Evolutionary conservation across 2,888 invertebrate species (phyloP), one percentile per base, ranked within the genome.

Genomic region (Cinara cedri): DNA sequence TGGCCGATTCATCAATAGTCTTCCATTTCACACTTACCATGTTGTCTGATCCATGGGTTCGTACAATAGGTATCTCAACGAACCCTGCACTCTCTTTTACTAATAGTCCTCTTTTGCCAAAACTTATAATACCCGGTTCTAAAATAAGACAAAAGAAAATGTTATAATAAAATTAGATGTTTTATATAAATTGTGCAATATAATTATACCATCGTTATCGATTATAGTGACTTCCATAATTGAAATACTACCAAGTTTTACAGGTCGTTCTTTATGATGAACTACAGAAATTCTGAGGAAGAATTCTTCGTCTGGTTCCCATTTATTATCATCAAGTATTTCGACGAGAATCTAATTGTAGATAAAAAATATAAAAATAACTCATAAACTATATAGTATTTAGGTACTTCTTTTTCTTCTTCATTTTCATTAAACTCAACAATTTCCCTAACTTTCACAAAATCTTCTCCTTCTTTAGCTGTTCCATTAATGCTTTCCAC

Each of bases 281-380:
- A 86, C 80, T 44, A 86, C 81, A 4, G 86, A 85, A 72, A 90
- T 83, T 83, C 89, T 87, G 26, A 89, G 86, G 84, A 88, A 89
- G 85, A 90, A 90, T 82, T 88, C 88, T 84, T 89, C 89, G 83
- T 89, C 88, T 0, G 89, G 88, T 84, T 89, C 89, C 89, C 89
- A 90, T 81, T 88, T 87, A 81, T 88, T 87, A 82, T 89, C 89
- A 81, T 88, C 87, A 11, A 89, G 85, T 81, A 90, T 87, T 82
- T 87, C 87, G 2, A 89, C 85, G 42, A 84, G 84, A 14, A 88
- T 83, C 85, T 85, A 80, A 10, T 63, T n/a, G 49, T 14, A 54
- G 24, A 70, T 62, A 72, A 65, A n/a, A 49, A 21, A 54, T n/a
- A 51, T 16, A 1, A 14, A 51, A 34, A 44, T 24, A 54, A 49